phyloP scores from a whole-genome alignment of 2,113 vertebrate species.

The Anhinga anhinga region DNA sequence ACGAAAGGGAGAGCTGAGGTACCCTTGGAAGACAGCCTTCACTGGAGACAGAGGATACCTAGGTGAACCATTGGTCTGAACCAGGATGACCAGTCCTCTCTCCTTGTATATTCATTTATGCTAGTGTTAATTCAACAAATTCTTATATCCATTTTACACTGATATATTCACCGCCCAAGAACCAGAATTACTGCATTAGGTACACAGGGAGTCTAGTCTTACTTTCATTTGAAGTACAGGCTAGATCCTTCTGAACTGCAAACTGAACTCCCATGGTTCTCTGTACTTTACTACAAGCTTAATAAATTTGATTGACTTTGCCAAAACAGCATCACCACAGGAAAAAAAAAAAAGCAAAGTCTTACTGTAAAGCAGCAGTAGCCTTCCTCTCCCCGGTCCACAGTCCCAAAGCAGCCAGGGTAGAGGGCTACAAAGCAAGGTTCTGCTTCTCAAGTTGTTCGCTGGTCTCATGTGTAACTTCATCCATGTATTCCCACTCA shows the following conservation, averaged over 20 bases:
- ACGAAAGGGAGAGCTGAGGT: not conserved
- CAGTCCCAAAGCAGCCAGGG: not conserved
- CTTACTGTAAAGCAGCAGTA: slow-evolving; percentile 15
- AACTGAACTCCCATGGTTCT: not conserved
- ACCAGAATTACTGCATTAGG: not conserved
- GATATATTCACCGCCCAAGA: not conserved
- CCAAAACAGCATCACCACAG: not conserved
- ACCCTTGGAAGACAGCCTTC: not conserved
- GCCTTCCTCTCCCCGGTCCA: not conserved
- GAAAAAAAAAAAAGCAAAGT: not conserved
- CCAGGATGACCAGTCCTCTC: not conserved
- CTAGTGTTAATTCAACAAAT: not conserved
- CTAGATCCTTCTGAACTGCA: not conserved
- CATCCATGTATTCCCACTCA: not conserved
- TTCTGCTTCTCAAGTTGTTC: not conserved
- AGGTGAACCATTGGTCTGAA: not conserved
- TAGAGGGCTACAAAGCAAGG: not conserved
- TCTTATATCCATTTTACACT: not conserved
- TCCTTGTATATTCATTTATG: not conserved
- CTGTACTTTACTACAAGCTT: not conserved
- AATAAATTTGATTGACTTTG: slow-evolving; percentile 12
- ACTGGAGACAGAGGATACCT: not conserved
- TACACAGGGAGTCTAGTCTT: not conserved
- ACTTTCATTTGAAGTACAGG: not conserved
- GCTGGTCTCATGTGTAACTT: not conserved